These are phyloP conservation scores for Euthynnus affinis DNA, from an alignment of 2,797 vertebrate species.

Conservation along the genomic window DNA sequence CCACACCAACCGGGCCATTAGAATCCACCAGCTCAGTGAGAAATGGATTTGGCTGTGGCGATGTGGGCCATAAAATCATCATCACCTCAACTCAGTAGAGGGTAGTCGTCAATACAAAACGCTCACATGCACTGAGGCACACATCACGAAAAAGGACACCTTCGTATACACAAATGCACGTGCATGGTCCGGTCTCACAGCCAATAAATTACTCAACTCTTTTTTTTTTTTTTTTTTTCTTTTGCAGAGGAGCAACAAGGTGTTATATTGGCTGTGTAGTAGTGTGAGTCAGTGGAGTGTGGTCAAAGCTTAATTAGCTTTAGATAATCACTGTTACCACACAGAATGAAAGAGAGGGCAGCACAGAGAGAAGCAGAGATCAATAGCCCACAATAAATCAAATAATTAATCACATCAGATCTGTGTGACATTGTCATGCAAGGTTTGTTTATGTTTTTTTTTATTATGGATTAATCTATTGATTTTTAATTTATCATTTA, in stretches of 20 bases:
- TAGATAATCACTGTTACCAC: slow-evolving; percentile 39
- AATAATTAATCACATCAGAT: slow-evolving; percentile 32
- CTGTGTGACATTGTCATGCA: slow-evolving; percentile 4
- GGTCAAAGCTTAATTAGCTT: slow-evolving; percentile 52
- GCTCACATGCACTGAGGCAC: slow-evolving; percentile 20
- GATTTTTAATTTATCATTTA: background rate
- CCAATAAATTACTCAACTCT: slow-evolving; percentile 1
- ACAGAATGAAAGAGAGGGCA: slow-evolving; percentile 16
- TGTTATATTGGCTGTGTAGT: slow-evolving; percentile 4
- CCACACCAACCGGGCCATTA: slow-evolving; percentile 64
- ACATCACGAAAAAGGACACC: slow-evolving; percentile 11
- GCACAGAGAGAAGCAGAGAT: slow-evolving; percentile 3
- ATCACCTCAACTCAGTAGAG: slow-evolving; percentile 34
- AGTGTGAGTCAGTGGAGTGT: slow-evolving; percentile 31
- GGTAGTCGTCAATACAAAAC: slow-evolving; percentile 49
- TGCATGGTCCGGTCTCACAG: background rate
- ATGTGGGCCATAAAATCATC: slow-evolving; percentile 69
- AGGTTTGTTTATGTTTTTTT: slow-evolving; percentile 5
- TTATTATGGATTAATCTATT: background rate
- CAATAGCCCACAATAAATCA: slow-evolving; percentile 36
- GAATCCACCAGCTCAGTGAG: slow-evolving; percentile 58
- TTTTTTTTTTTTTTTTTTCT: background rate
- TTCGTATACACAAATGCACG: background rate
- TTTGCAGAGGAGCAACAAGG: slow-evolving; percentile 3
- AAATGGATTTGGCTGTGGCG: slow-evolving; percentile 72